Conservation (phyloP, 2,888 invertebrate species). For the Ferdinandea cuprea region DNA sequence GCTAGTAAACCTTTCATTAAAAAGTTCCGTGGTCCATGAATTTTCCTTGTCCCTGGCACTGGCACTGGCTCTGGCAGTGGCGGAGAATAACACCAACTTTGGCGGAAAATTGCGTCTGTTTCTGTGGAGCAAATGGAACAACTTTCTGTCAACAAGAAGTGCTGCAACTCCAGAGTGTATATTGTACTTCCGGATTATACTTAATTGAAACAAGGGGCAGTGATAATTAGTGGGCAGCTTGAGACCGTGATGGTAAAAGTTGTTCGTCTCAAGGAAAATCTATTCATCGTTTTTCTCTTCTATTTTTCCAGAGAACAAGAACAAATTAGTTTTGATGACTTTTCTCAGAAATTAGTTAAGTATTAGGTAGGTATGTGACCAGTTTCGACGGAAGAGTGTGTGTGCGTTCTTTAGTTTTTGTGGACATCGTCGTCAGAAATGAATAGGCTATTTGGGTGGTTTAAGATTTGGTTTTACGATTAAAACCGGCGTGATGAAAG, state of each 20-base stretch:
- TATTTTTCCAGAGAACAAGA: neutral
- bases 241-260: conserved; percentile 18
- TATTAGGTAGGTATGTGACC: conserved; percentile 1
- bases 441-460: too few species aligned
- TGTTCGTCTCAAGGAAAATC: conserved; percentile 13
- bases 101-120: conserved; percentile 3
- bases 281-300: neutral
- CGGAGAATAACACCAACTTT: conserved; percentile 30
- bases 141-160: conserved; percentile 43
- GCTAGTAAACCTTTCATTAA: conserved; percentile 53
- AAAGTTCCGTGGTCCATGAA: conserved; percentile 39
- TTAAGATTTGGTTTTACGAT: too few species aligned
- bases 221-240: conserved; percentile 36
- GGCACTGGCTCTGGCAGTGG: neutral
- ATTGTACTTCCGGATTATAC: conserved; percentile 55
- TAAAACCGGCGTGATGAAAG: too few species aligned
- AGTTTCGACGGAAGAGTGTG: neutral
- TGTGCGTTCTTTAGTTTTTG: neutral
- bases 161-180: conserved; percentile 31
- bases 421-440: neutral
- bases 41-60: neutral
- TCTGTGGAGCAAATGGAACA: neutral
- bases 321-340: conserved; percentile 5
- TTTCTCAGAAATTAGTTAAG: conserved; percentile 2
- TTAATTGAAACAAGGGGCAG: conserved; percentile 48